phyloP scores from a whole-genome alignment of 2,797 vertebrate genomes.

The Sciurus vulgaris region DNA sequence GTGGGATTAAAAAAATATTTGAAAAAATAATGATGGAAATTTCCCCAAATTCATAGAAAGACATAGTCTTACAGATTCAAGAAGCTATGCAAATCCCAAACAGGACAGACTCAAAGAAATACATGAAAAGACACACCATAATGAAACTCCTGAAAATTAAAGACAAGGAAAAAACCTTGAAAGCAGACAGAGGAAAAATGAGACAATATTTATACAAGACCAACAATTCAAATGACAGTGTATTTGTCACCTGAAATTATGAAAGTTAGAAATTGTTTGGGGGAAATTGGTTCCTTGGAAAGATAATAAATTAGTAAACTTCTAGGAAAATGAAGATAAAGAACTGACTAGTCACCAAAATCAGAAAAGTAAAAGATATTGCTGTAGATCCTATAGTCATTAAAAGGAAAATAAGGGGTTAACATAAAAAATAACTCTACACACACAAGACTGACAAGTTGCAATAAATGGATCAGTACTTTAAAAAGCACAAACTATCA shows the following conservation, averaged over 20 bases:
- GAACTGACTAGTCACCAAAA: neutral
- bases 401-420: neutral
- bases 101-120: neutral
- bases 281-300: neutral
- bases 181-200: neutral
- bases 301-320: neutral
- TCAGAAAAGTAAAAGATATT: neutral
- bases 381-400: neutral
- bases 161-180: neutral
- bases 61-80: neutral
- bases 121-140: neutral
- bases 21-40: neutral
- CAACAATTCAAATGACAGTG: neutral
- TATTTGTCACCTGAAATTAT: conserved; percentile 34
- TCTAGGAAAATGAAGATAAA: conserved; percentile 19
- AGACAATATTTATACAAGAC: neutral
- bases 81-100: neutral
- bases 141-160: neutral
- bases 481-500: neutral
- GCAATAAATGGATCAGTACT: neutral
- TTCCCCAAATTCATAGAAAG: neutral
- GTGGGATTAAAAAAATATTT: neutral
- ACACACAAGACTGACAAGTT: neutral
- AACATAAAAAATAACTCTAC: neutral
- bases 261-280: neutral